Base-by-base conservation (phyloP, 2,113 vertebrate species). In the Heterotilapia buettikoferi region DNA sequence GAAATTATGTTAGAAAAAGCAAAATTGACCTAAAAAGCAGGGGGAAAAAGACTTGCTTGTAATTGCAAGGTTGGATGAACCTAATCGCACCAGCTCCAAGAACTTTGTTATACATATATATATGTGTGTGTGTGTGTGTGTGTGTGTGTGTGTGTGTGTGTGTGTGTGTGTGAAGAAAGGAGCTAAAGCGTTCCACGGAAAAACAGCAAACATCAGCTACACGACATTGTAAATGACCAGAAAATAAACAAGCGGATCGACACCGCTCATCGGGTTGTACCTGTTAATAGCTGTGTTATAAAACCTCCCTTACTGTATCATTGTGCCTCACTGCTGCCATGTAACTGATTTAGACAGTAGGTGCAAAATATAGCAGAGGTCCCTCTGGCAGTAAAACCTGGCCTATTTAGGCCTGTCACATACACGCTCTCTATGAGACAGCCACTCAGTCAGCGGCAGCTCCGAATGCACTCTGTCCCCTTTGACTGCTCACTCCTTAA, bases 401-500 rank as follows among this genome's bases (percentile, higher is more conserved):
- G 83, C 91, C 92, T 93, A 88, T 92, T 89, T 91, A 86, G 88
- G 86, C 84, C 88, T 84, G 88, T 94, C 92, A 89, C 84, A 91
- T 57, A 87, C 82, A 19, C 82, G 50, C 52, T 82, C 53, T 85
- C 90, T 85, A 52, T 82, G 84, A 91, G 89, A 90, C 86, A 86
- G 71, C 12, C 87, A 91, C 89, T 81, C 85, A 87, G 36, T 81
- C 80, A 83, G 86, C 40, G 12, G 40, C 88, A 85, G 66, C 86
- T 90, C 80, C 86, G 57, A 87, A 92, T 88, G 86, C 92, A 89
- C 88, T 88, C 90, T 84, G 83, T 90, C 86, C 91, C 88, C 89
- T 89, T 89, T 88, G 88, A 85, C 88, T 91, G 54, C 19, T 24
- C 24, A 43, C 84, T 87, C 82, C 90, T 92, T 89, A 90, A 93